Percentiles rank a stretch among this genome's conserved stretches.
Evolutionary conservation across 2,113 vertebrate species (phyloP).

Genomic region (Tinamus guttatus): DNA sequence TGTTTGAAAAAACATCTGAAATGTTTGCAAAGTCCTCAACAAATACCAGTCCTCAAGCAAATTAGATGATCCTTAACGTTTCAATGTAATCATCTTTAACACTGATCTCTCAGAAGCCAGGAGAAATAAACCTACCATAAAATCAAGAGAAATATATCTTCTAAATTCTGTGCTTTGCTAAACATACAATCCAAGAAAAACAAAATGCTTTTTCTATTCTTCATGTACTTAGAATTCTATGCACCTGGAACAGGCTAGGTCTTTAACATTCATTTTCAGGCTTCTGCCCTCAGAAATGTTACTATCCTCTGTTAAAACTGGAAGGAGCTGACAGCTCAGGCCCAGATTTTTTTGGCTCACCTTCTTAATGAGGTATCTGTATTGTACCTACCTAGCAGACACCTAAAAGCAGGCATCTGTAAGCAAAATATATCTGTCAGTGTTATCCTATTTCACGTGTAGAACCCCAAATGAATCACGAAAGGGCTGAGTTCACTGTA

Average conservation of each 20-base stretch:
- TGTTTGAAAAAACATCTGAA: not conserved
- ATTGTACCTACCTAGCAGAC: not conserved
- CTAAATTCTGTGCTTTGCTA: constrained; percentile 15
- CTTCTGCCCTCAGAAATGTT: not conserved
- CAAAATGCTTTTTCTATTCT: not conserved
- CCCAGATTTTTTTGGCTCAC: not conserved
- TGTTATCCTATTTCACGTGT: not conserved
- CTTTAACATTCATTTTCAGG: not conserved
- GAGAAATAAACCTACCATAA: not conserved
- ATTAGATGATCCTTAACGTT: constrained; percentile 21
- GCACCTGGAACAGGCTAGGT: not conserved
- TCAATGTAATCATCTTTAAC: not conserved
- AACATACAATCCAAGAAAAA: constrained; percentile 16
- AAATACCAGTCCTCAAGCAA: not conserved
- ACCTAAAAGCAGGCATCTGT: not conserved
- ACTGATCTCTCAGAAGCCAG: not conserved
- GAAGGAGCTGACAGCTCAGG: not conserved
- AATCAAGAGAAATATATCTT: constrained; percentile 16
- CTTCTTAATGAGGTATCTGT: not conserved
- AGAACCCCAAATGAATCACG: not conserved
- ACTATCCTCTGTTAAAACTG: not conserved
- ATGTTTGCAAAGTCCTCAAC: not conserved
- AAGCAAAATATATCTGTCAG: not conserved
- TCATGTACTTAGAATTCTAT: not conserved
- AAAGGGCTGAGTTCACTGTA: not conserved